Evolutionary conservation across 2,888 invertebrate species (phyloP).

Genomic region (Dione juno): DNA sequence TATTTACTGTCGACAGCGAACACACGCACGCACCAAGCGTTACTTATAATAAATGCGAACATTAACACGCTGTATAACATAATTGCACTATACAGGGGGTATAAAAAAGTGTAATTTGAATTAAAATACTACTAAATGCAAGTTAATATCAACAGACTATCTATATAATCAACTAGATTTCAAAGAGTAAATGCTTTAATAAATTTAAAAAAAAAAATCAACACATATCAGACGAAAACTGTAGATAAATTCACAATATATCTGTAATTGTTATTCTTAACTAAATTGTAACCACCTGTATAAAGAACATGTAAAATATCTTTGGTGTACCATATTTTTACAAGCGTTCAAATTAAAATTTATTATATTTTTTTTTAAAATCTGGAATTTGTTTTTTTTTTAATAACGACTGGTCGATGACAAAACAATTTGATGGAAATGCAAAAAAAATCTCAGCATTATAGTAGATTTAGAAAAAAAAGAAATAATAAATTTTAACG

Average conservation of each 20-base stretch:
- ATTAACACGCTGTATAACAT: slow-evolving; percentile 31
- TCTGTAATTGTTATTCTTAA: not conserved
- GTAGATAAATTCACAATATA: not conserved
- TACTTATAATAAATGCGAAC: slow-evolving; percentile 46
- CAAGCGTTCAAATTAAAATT: slow-evolving; percentile 15
- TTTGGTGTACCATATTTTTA: slow-evolving; percentile 31
- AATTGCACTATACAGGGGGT: slow-evolving; percentile 2
- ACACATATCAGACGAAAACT: not conserved
- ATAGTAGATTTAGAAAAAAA: slow-evolving; percentile 6
- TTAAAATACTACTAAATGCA: not conserved
- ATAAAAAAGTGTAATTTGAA: not conserved
- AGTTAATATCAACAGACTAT: too few species aligned
- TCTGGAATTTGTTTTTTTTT: not conserved
- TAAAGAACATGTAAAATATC: slow-evolving; percentile 24
- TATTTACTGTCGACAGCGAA: slow-evolving; percentile 65
- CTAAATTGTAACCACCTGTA: not conserved
- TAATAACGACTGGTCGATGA: not conserved
- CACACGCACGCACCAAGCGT: slow-evolving; percentile 62
- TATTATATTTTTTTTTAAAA: slow-evolving; percentile 4
- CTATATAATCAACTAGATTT: not conserved
- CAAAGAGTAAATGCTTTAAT: not conserved
- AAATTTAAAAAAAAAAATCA: not conserved
- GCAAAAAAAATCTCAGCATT: not conserved
- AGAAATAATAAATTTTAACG: slow-evolving; percentile 22
- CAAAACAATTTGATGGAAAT: not conserved